Conservation (phyloP, 1,140 invertebrate genomes). For the Drosophila subpulchrella region DNA sequence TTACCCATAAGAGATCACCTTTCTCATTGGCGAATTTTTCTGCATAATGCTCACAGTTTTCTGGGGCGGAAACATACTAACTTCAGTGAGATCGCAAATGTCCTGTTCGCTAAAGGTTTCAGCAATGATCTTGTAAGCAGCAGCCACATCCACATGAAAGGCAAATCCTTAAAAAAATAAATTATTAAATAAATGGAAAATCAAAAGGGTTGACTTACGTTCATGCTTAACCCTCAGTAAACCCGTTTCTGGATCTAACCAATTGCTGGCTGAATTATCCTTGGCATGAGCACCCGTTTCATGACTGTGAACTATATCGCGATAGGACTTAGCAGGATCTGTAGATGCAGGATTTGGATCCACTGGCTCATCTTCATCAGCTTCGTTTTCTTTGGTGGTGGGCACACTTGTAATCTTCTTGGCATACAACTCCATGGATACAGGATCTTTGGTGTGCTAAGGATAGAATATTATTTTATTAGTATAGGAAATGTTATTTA, state of each 20-base stretch:
- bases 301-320: constrained; percentile 77
- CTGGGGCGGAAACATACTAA: constrained; percentile 86
- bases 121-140: constrained; percentile 87
- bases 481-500: not conserved
- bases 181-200: not conserved
- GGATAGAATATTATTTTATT: not conserved
- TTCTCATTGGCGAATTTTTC: constrained; percentile 87
- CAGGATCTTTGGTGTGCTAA: constrained; percentile 86
- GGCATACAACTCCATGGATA: constrained; percentile 85
- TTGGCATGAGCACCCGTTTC: constrained; percentile 79
- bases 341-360: constrained; percentile 17
- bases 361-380: constrained; percentile 44
- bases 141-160: constrained; percentile 87
- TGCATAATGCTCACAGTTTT: constrained; percentile 86
- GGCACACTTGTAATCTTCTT: constrained; percentile 78
- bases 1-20: constrained; percentile 87
- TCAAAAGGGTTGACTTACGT: constrained; percentile 41
- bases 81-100: constrained; percentile 87
- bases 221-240: constrained; percentile 82
- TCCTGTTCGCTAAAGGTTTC: constrained; percentile 87
- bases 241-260: constrained; percentile 83
- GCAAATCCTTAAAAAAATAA: constrained; percentile 85
- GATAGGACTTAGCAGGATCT: constrained; percentile 63
- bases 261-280: constrained; percentile 70
- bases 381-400: constrained; percentile 44